Conservation (phyloP, 2,113 vertebrate species). For the Perca fluviatilis region DNA sequence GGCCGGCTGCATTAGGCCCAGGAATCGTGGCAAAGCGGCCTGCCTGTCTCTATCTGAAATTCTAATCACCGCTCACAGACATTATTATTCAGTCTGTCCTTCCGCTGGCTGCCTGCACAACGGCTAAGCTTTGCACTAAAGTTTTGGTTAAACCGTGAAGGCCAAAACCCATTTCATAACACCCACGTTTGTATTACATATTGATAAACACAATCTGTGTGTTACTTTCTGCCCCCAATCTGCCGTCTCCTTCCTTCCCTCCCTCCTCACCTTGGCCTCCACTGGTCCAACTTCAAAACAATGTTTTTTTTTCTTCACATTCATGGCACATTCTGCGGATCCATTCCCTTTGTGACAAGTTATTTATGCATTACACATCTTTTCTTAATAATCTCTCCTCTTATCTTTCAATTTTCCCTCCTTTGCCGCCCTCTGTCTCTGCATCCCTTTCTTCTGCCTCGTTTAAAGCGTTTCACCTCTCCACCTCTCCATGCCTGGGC, state of each 20-base stretch:
- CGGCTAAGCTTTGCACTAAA: conserved; percentile 64
- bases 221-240: conserved; percentile 48
- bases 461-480: conserved; percentile 72
- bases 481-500: conserved; percentile 68
- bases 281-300: conserved; percentile 50
- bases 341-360: conserved; percentile 54
- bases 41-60: conserved; percentile 73
- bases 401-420: conserved; percentile 82
- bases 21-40: conserved; percentile 47
- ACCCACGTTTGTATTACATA: conserved; percentile 69
- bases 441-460: conserved; percentile 59
- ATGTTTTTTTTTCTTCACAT: neutral
- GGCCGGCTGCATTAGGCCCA: conserved; percentile 69
- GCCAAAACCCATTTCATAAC: conserved; percentile 59
- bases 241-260: conserved; percentile 3
- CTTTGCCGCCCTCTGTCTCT: conserved; percentile 61
- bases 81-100: conserved; percentile 70
- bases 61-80: conserved; percentile 75
- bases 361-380: conserved; percentile 74
- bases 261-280: conserved; percentile 46
- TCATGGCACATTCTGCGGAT: conserved; percentile 32
- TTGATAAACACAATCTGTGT: conserved; percentile 73
- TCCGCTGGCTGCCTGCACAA: conserved; percentile 48
- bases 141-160: conserved; percentile 74
- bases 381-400: conserved; percentile 77